Percentiles rank a stretch among this genome's conserved stretches.
Evolutionary conservation across 2,797 vertebrate species (phyloP).

Genomic region (Myotis daubentonii): DNA sequence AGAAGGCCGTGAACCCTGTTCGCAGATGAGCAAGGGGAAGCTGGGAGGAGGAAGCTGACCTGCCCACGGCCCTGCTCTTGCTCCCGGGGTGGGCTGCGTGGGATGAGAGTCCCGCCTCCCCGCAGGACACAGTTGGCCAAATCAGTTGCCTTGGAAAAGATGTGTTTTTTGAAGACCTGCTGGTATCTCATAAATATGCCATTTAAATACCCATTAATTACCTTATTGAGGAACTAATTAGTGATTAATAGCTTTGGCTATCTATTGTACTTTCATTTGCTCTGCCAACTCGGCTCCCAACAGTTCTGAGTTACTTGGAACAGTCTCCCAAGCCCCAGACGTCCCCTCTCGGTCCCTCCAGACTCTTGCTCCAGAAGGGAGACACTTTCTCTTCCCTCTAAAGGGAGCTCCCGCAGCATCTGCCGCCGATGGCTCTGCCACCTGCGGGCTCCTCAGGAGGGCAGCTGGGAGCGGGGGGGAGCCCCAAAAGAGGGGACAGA

Average conservation of each 20-base stretch:
- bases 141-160: constrained; percentile 33
- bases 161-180: constrained; percentile 73
- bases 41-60: not conserved
- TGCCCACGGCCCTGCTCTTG: rapidly evolving
- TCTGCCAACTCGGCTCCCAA: constrained; percentile 69
- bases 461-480: not conserved
- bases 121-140: constrained; percentile 9
- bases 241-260: constrained; percentile 78
- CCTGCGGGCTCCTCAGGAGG: not conserved
- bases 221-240: constrained; percentile 76
- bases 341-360: constrained; percentile 46
- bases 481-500: not conserved
- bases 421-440: not conserved
- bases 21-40: not conserved
- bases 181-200: constrained; percentile 68
- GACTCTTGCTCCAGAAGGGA: constrained; percentile 31
- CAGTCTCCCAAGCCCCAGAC: constrained; percentile 57
- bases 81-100: rapidly evolving
- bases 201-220: constrained; percentile 71
- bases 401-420: not conserved
- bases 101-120: not conserved
- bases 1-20: not conserved
- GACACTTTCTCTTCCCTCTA: not conserved
- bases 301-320: constrained; percentile 61
- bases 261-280: constrained; percentile 73